Conservation (phyloP, 2,113 vertebrate genomes). For the Ivindomyrus marchei region DNA sequence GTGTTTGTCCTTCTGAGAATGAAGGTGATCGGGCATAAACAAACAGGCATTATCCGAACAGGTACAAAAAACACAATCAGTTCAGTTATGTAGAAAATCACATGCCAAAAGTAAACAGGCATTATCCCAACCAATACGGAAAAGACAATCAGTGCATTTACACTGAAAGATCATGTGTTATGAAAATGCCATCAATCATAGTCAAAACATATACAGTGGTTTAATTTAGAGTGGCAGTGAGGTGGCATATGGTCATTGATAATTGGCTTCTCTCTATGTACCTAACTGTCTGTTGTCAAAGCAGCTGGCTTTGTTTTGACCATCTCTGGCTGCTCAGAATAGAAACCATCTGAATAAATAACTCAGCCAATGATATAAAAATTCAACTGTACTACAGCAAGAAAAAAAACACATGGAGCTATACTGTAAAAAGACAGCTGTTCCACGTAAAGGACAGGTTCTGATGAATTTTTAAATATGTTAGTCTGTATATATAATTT, state of each 20-base stretch:
- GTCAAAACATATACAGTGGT: background rate
- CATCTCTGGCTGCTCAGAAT: background rate
- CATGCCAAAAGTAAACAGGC: background rate
- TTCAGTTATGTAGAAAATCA: background rate
- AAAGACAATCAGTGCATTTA: background rate
- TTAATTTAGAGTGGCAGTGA: background rate
- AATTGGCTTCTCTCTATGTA: background rate
- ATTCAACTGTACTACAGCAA: background rate
- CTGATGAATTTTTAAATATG: background rate
- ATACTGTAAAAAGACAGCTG: background rate
- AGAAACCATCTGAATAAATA: background rate
- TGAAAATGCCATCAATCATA: background rate
- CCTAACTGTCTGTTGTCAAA: background rate
- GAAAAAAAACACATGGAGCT: background rate
- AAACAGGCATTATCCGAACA: background rate
- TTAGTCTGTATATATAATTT: background rate
- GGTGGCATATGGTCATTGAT: background rate
- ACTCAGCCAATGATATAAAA: background rate
- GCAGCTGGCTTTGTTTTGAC: background rate
- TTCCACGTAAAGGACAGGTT: background rate
- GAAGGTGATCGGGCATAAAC: background rate
- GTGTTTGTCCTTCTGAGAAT: background rate
- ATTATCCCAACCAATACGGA: background rate
- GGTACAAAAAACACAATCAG: background rate
- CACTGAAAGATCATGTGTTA: background rate